Evolutionary conservation across 2,888 invertebrate genomes (phyloP), one percentile per base, ranked within the genome.

Genomic region (Crematogaster levior): DNA sequence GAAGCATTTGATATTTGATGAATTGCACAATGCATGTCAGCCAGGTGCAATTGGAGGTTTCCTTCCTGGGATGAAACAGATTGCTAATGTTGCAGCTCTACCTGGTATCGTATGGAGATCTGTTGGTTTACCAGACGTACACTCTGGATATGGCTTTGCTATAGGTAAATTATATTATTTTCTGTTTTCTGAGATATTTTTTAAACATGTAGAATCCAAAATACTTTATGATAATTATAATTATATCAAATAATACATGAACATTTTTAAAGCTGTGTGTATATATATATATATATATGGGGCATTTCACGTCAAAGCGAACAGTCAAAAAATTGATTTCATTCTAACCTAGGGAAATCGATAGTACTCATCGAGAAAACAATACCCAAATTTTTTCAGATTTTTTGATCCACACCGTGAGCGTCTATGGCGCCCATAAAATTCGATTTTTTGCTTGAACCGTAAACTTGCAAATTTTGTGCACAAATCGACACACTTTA

Each of bases 81-180:
- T 99, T 86, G 99, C 98, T 4, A 99, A 99, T 95, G 99, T 99
- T 43, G 99, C 99, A 46, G 99, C 99, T 0, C 95, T 99, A 82
- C 99, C 99, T 15, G 99, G 99, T 1, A 99, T 99, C 88, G 99
- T 99, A 18, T 98, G 98, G 65, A 96, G 94, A 90, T 99, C 99
- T 0, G 97, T 99, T 82, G 99, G 99, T 3, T 95, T 99, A 83
- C 99, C 99, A 0, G 99, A 99, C 95, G 97, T 99, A 24, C 99
- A 99, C 95, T 98, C 99, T 5, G 99, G 99, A 21, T 99, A 99
- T 95, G 99, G 99, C 74, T 99, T 99, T 96, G 99, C 99, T 18
- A 99, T 99, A 94, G 99, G 97, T 96, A 95, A 30, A 40, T 1
- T 74, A 66, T 58, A 18, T 15, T 1, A 27, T 18, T 2, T 40